These are phyloP conservation scores for Anhinga rufa DNA, from an alignment of 2,113 vertebrate species.

Conservation along the genomic window DNA sequence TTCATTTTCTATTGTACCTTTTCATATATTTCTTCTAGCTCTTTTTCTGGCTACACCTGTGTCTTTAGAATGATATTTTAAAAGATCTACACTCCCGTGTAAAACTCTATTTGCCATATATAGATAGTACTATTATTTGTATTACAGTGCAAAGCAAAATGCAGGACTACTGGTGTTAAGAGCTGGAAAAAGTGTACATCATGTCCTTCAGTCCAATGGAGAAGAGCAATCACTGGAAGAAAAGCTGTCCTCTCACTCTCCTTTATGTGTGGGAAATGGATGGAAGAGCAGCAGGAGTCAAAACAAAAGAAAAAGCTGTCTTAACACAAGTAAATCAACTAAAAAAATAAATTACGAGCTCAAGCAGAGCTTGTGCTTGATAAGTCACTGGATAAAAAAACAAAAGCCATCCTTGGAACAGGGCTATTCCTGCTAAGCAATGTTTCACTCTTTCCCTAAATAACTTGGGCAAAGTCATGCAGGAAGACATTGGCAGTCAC, in stretches of 20 bases:
- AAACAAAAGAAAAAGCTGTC: not conserved
- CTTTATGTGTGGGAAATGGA: not conserved
- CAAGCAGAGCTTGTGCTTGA: not conserved
- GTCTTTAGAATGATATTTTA: not conserved
- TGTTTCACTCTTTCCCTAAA: not conserved
- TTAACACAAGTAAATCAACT: not conserved
- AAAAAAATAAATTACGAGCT: not conserved
- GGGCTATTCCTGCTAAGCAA: not conserved
- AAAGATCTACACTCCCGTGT: not conserved
- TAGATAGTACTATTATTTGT: not conserved
- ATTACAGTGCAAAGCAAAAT: not conserved
- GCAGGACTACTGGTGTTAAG: not conserved
- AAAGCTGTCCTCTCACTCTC: not conserved
- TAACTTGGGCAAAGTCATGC: not conserved
- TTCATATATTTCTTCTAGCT: not conserved
- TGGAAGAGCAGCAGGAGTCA: not conserved
- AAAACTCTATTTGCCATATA: not conserved
- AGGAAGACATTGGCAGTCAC: not conserved
- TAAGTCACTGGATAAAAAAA: not conserved
- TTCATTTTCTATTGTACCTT: not conserved
- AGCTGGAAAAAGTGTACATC: not conserved
- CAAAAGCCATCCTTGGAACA: not conserved
- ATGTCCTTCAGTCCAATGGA: not conserved
- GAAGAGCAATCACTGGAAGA: not conserved
- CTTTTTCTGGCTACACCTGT: not conserved